These are phyloP conservation scores for Tarsius wallacei DNA, from an alignment of 2,797 vertebrate genomes.

Conservation along the genomic window DNA sequence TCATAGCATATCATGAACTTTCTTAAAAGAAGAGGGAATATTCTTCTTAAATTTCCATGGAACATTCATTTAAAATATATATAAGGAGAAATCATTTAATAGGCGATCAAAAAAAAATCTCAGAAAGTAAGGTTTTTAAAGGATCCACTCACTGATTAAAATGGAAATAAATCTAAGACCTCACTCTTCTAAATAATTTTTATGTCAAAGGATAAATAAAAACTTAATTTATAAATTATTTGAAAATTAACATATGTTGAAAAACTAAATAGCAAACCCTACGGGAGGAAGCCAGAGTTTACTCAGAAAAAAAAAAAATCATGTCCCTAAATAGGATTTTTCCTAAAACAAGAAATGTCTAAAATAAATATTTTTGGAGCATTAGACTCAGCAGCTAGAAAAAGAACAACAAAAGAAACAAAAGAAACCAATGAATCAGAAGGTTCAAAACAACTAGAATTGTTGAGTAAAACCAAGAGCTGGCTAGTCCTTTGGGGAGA, in stretches of 20 bases:
- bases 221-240: conserved; percentile 65
- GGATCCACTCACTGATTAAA: conserved; percentile 49
- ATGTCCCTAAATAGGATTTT: conserved; percentile 70
- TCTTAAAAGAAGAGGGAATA: not conserved
- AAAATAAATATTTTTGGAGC: conserved; percentile 67
- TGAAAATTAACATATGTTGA: conserved; percentile 69
- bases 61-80: conserved; percentile 60
- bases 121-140: conserved; percentile 30
- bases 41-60: not conserved
- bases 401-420: conserved; percentile 64
- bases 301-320: conserved; percentile 65
- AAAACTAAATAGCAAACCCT: conserved; percentile 70
- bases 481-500: not conserved
- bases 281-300: conserved; percentile 42
- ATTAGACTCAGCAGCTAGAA: conserved; percentile 64
- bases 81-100: conserved; percentile 33
- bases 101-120: conserved; percentile 66
- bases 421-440: conserved; percentile 64
- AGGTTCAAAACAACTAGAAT: conserved; percentile 32
- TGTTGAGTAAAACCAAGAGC: conserved; percentile 38
- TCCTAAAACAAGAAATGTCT: conserved; percentile 72
- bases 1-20: conserved; percentile 31
- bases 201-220: conserved; percentile 55
- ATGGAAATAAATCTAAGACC: conserved; percentile 63
- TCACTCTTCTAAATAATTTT: conserved; percentile 57